Evolutionary conservation across 2,888 invertebrate species (phyloP).

Genomic region (Eilema depressum): DNA sequence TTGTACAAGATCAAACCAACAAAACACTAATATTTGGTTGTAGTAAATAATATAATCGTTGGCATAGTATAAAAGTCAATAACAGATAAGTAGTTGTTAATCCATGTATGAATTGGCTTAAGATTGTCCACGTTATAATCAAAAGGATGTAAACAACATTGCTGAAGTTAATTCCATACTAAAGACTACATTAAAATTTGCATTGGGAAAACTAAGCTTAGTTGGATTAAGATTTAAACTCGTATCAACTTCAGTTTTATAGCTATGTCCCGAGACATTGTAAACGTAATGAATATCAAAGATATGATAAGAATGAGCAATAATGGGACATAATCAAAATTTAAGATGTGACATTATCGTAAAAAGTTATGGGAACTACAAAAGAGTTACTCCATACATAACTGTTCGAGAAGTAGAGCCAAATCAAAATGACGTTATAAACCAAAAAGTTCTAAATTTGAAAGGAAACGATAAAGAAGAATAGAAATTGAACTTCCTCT

Average conservation of each 20-base stretch:
- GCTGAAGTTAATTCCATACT: neutral
- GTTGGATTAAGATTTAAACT: neutral
- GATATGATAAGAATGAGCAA: neutral
- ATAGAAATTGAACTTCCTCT: neutral
- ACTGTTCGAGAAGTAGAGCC: neutral
- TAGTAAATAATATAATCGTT: neutral
- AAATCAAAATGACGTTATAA: neutral
- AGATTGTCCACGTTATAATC: neutral
- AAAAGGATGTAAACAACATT: neutral
- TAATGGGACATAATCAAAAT: neutral
- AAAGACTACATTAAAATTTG: neutral
- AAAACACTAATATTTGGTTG: neutral
- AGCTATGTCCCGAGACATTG: neutral
- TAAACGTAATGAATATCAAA: neutral
- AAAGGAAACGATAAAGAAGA: neutral
- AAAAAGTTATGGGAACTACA: neutral
- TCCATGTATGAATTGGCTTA: neutral
- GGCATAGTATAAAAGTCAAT: neutral
- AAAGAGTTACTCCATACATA: neutral
- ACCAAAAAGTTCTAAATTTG: neutral
- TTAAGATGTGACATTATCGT: conserved; percentile 1
- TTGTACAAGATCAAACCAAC: neutral
- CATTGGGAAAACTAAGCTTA: neutral
- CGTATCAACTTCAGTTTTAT: neutral
- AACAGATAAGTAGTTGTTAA: too few relatives aligned